Conservation (phyloP, 1,140 invertebrate species). For the Drosophila jambulina region DNA sequence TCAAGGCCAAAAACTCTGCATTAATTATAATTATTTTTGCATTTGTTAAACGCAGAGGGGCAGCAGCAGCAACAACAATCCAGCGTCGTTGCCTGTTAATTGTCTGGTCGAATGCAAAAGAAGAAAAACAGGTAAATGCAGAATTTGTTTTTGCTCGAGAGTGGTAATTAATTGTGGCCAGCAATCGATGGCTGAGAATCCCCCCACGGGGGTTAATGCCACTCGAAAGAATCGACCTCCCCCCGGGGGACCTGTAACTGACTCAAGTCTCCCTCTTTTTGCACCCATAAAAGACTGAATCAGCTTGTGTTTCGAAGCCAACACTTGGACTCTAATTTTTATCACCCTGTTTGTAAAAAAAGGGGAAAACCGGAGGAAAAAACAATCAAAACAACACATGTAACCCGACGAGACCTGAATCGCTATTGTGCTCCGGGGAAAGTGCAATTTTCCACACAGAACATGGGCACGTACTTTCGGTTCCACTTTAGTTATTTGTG, state of each 20-base stretch:
- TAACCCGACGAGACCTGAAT: background rate
- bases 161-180: slow-evolving; percentile 69
- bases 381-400: slow-evolving; percentile 4
- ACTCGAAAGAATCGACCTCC: slow-evolving; percentile 14
- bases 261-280: background rate
- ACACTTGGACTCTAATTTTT: slow-evolving; percentile 27
- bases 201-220: slow-evolving; percentile 52
- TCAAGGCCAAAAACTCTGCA: slow-evolving; percentile 80
- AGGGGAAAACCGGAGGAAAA: background rate
- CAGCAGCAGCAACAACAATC: slow-evolving; percentile 18
- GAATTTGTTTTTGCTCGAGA: slow-evolving; percentile 57
- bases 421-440: background rate
- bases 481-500: slow-evolving; percentile 25
- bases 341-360: background rate
- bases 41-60: slow-evolving; percentile 71
- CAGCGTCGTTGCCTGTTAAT: slow-evolving; percentile 58
- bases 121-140: slow-evolving; percentile 82
- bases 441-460: slow-evolving; percentile 3
- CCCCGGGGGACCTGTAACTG: slow-evolving; percentile 1
- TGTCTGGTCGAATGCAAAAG: slow-evolving; percentile 72
- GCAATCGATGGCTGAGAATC: slow-evolving; percentile 33
- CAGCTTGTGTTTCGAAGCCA: slow-evolving; percentile 4
- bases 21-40: slow-evolving; percentile 83
- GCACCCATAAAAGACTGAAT: background rate
- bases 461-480: slow-evolving; percentile 13